Base-by-base conservation (phyloP, 2,888 invertebrate genomes). In the Meghimatium bilineatum region DNA sequence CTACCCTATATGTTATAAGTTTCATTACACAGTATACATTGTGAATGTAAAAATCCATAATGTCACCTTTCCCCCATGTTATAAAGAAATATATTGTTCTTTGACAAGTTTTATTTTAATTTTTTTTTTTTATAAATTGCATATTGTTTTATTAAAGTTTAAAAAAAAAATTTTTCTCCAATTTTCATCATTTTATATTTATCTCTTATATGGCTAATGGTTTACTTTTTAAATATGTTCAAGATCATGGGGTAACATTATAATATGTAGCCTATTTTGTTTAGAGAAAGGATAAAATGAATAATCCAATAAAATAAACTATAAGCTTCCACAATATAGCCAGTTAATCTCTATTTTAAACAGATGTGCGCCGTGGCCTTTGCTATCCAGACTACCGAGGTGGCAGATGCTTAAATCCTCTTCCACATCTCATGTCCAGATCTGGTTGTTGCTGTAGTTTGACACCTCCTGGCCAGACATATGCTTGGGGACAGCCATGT, bases 371-470 rank as follows among this genome's bases (percentile, higher is more conserved):
- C 82, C 95, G 96, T 92, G 97, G 96, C 90, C 94, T 97, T 79
- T 97, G 97, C 93, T 97, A 96, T 93, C 96, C 96, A 87, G 96
- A 96, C 44, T 92, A 97, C 95, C 92, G 95, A 95, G 91, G 96
- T 87, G 97, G 96, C 0, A 95, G 96, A 85, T 97, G 97, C 91
- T 95, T 95, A 81, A 96, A 96, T 87, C 96, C 97, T 0, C 96
- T 96, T 0, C 95, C 95, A 5, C 95, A 95, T 20, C 96, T 96
- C 0, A 96, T 97, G n/a, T 96, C 97, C 0, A 96, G 96, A 91
- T 97, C 97, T 0, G 96, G 96, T 90, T 97, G 97, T 89, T 97
- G 97, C 92, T 97, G 97, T 92, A 96, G 96, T 20, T 95, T 96
- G 88, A 87, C 88, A 1, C 87, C 90, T 0, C 85, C 89, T 8